phyloP scores from a whole-genome alignment of 2,797 vertebrate species.

The Gymnoscopelus microlampas region DNA sequence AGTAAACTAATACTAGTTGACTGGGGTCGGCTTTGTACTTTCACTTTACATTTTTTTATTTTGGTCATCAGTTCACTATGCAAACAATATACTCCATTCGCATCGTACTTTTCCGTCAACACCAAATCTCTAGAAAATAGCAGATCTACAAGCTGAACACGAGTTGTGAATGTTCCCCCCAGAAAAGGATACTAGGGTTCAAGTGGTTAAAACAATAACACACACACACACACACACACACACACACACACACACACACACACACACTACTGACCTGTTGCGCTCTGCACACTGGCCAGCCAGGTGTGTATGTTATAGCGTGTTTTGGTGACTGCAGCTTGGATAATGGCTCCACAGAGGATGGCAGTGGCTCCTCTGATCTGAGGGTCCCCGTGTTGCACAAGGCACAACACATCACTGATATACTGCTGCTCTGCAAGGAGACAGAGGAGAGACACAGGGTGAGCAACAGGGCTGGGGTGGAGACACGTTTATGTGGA shows the following conservation, averaged over 20 bases:
- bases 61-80: too few species aligned
- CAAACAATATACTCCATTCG: too few species aligned
- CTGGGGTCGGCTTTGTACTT: too few species aligned
- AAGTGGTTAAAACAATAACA: not conserved
- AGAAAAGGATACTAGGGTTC: too few species aligned
- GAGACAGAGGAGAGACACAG: not conserved
- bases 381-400: constrained; percentile 94
- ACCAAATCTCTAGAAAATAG: too few species aligned
- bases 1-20: too few species aligned
- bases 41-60: too few species aligned
- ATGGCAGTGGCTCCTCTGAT: constrained; percentile 94
- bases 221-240: not conserved
- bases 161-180: too few species aligned
- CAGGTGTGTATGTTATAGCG: constrained; percentile 90
- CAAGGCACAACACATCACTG: constrained; percentile 89
- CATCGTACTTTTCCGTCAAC: too few species aligned
- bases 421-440: constrained; percentile 92
- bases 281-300: constrained; percentile 83
- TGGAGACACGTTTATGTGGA: too few species aligned
- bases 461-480: not conserved
- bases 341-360: constrained; percentile 90
- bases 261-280: constrained; percentile 71
- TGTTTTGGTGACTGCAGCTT: constrained; percentile 89
- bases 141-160: too few species aligned
- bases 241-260: not conserved